A percentile compares a stretch with the other conserved stretches of the same genome.
Conservation (phyloP, 2,797 vertebrate genomes). For the Coracias cyanogaster region DNA sequence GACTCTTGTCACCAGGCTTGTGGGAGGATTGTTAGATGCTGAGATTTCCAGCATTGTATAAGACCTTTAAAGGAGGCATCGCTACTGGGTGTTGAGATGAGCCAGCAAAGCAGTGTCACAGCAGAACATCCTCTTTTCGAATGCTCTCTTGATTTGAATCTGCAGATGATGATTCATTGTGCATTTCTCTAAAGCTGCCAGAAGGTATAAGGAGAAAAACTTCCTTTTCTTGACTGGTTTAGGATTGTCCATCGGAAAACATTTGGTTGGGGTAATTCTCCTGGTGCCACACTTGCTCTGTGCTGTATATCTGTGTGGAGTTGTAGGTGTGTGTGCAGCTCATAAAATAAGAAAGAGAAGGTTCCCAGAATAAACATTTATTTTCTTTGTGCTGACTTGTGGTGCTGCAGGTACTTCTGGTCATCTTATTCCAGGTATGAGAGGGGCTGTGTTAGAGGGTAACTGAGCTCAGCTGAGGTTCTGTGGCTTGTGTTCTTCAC, state of each 20-base stretch:
- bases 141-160: not conserved
- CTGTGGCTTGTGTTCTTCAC: not conserved
- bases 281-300: accelerated
- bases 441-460: not conserved
- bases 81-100: not conserved
- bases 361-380: not conserved
- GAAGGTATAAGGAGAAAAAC: not conserved
- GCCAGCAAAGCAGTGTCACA: not conserved
- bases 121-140: not conserved
- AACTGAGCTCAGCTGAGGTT: not conserved
- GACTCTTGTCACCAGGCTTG: not conserved
- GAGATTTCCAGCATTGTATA: not conserved
- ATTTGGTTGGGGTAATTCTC: not conserved
- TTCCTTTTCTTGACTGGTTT: not conserved
- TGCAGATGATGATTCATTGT: not conserved
- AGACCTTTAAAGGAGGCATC: not conserved
- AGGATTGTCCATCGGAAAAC: not conserved
- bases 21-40: not conserved
- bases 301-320: accelerated
- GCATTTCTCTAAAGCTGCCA: not conserved
- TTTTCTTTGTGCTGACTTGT: not conserved
- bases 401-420: not conserved
- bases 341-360: not conserved
- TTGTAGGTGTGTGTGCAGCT: not conserved
- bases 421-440: not conserved